Percentiles rank a stretch among this genome's conserved stretches.
phyloP scores from a whole-genome alignment of 2,888 invertebrate species.

The Opisthograptis luteolata region DNA sequence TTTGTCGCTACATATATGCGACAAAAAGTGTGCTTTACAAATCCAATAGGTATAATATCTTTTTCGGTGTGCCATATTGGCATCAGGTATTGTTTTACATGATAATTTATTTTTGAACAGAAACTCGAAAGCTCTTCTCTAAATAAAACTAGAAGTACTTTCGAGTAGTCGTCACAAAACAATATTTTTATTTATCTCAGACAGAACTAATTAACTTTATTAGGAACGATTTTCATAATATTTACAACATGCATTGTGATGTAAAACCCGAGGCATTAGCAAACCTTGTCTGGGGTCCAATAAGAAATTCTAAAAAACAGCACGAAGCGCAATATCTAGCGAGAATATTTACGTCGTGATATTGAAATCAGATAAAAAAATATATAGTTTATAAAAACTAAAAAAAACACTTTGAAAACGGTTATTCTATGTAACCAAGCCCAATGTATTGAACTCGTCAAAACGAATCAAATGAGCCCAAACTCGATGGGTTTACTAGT shows the following conservation, averaged over 20 bases:
- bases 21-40: neutral
- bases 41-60: neutral
- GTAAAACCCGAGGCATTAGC: neutral
- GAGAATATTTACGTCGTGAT: too few relatives aligned
- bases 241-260: slow-evolving; percentile 20
- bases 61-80: neutral
- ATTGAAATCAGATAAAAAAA: too few relatives aligned
- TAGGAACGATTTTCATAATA: slow-evolving; percentile 29
- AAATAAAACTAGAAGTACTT: neutral
- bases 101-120: neutral
- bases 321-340: too few relatives aligned
- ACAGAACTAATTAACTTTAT: slow-evolving; percentile 12
- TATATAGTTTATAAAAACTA: too few relatives aligned
- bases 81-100: neutral
- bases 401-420: too few relatives aligned
- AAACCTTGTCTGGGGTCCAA: too few relatives aligned
- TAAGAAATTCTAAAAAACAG: too few relatives aligned
- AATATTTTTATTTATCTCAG: neutral
- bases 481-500: too few relatives aligned
- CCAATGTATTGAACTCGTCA: too few relatives aligned
- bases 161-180: neutral
- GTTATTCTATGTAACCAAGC: too few relatives aligned
- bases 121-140: neutral
- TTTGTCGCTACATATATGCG: neutral
- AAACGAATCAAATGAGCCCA: too few relatives aligned